Evolutionary conservation across 2,888 invertebrate genomes (phyloP), one percentile per base, ranked within the genome.

Genomic region (Octodonta nipae): DNA sequence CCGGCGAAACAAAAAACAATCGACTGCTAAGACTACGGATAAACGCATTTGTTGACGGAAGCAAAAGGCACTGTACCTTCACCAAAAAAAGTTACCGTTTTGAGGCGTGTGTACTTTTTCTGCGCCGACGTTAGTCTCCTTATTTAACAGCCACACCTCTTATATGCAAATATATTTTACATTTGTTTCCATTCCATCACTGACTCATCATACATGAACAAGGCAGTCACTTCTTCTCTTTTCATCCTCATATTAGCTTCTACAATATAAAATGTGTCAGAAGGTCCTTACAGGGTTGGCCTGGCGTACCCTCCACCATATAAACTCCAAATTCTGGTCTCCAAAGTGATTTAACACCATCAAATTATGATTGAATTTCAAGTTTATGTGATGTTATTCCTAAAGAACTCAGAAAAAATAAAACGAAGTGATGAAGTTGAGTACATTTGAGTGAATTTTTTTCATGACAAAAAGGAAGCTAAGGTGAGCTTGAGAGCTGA

Each of bases 391-490:
- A n/a, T n/a, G n/a, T n/a, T n/a, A n/a, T n/a, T n/a, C n/a, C n/a
- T n/a, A n/a, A n/a, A n/a, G n/a, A n/a, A n/a, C n/a, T n/a, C n/a
- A n/a, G n/a, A n/a, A n/a, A n/a, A n/a, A n/a, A n/a, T n/a, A n/a
- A 92, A 92, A 66, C 98, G 96, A 95, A 98, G 98, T 37, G 93
- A 93, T 63, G 93, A 95, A 74, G 79, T 98, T 33, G 96, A 98
- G 64, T 98, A 98, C 55, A 84, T 93, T 52, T 73, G 98, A 35
- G 82, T 98, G 2, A 88, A 88, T 59, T 91, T 98, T 65, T 84
- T 96, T 62, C 81, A 93, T 62, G 73, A 75, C 41, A 75, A 79
- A 25, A 78, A 83, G 60, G 71, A 71, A 43, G 91, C 86, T 3
- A 80, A 78, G 51, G 81, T 96, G 3, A 79, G 85, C 42, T 70